Evolutionary conservation across 2,888 invertebrate genomes (phyloP).

Genomic region (Thyatira batis): DNA sequence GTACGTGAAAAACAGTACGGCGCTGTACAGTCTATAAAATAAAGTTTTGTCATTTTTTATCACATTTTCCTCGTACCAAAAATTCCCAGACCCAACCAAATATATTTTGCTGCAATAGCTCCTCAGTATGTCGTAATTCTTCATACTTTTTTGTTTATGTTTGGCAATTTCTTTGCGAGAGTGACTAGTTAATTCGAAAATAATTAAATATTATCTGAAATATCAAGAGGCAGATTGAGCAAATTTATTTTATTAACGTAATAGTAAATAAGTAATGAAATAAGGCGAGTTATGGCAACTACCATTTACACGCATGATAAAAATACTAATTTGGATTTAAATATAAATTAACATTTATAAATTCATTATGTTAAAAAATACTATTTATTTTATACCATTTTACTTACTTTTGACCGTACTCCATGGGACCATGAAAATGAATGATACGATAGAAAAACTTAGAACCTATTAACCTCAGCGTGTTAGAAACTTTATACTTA

Average conservation of each 20-base stretch:
- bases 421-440: constrained; percentile 1
- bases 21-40: constrained; percentile 47
- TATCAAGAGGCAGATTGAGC: too few species aligned
- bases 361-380: too few species aligned
- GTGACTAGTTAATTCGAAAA: too few species aligned
- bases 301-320: too few species aligned
- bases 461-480: neutral
- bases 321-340: too few species aligned
- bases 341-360: too few species aligned
- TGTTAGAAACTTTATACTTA: neutral
- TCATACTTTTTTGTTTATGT: constrained; percentile 40
- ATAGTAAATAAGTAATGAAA: too few species aligned
- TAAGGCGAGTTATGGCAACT: too few species aligned
- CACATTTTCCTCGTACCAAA: constrained; percentile 60
- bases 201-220: too few species aligned
- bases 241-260: too few species aligned
- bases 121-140: constrained; percentile 58
- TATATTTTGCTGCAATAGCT: constrained; percentile 53
- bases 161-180: neutral
- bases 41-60: constrained; percentile 53
- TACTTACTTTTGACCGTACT: too few species aligned
- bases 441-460: constrained; percentile 16
- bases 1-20: constrained; percentile 49
- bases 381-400: too few species aligned
- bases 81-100: constrained; percentile 63